These are phyloP conservation scores for Phallusia fumigata DNA, from an alignment of 23 tunicate genomes.

Conservation along the genomic window DNA sequence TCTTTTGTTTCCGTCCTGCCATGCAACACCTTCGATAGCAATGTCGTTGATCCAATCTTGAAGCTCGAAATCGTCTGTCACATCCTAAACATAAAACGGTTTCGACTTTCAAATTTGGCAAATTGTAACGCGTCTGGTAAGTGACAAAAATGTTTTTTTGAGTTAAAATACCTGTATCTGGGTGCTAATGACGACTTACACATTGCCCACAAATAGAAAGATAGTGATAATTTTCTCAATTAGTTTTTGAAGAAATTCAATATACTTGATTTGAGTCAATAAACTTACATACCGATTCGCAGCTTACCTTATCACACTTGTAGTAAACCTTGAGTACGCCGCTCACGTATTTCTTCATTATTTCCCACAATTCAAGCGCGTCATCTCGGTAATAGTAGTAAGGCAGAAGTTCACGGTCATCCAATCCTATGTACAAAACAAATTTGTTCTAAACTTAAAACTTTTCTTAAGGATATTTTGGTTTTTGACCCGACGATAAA, in stretches of 20 bases:
- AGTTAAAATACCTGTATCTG: too few relatives aligned
- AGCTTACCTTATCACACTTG: slow-evolving; percentile 41
- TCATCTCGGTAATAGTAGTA: slow-evolving; percentile 74
- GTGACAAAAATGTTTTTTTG: too few relatives aligned
- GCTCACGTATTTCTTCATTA: slow-evolving; percentile 40
- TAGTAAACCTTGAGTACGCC: slow-evolving; percentile 36
- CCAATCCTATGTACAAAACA: slow-evolving; percentile 21
- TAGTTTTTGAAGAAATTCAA: too few relatives aligned
- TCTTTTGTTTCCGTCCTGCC: slow-evolving; percentile 9
- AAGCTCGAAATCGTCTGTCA: background rate
- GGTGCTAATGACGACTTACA: too few relatives aligned
- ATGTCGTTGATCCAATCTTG: slow-evolving; percentile 8
- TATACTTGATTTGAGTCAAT: too few relatives aligned
- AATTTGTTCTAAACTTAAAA: too few relatives aligned
- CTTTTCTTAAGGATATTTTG: too few relatives aligned
- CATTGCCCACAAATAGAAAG: too few relatives aligned
- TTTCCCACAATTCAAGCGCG: slow-evolving; percentile 50
- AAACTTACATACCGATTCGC: background rate
- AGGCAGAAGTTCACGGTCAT: slow-evolving; percentile 41
- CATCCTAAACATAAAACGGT: background rate
- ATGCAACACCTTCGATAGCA: background rate
- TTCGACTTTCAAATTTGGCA: too few relatives aligned
- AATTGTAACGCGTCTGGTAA: too few relatives aligned
- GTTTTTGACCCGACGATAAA: too few relatives aligned
- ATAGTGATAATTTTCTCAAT: too few relatives aligned